Conservation (phyloP, 1,140 invertebrate genomes). For the Octopus bimaculoides region DNA sequence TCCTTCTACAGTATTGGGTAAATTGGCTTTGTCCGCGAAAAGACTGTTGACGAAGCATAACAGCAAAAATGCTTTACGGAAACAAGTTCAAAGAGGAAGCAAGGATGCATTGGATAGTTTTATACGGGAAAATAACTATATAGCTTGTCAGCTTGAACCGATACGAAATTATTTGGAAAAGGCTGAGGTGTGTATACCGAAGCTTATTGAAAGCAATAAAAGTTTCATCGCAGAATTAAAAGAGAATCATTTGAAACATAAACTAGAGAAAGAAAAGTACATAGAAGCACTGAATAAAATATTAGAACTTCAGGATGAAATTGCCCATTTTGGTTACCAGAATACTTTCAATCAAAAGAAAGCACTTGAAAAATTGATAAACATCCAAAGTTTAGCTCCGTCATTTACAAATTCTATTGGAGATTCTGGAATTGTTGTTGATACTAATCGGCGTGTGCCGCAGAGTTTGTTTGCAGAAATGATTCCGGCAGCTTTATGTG, state of each 20-base stretch:
- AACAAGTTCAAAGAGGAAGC: constrained; percentile 21
- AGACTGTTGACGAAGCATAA: neutral
- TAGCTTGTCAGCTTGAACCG: constrained; percentile 24
- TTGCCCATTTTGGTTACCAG: constrained; percentile 23
- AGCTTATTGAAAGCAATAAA: constrained; percentile 33
- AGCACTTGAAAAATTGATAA: neutral
- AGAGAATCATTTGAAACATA: constrained; percentile 17
- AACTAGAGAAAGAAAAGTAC: constrained; percentile 21
- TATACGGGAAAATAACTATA: constrained; percentile 13
- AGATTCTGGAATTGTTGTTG: constrained; percentile 12
- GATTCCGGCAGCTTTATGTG: constrained; percentile 16
- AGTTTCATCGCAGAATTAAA: constrained; percentile 34
- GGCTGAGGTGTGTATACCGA: constrained; percentile 30
- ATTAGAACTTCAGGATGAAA: constrained; percentile 17
- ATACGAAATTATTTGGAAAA: constrained; percentile 20
- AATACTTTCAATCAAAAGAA: neutral
- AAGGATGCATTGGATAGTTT: constrained; percentile 21
- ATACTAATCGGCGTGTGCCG: constrained; percentile 10
- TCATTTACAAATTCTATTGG: constrained; percentile 5
- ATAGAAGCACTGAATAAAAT: constrained; percentile 17
- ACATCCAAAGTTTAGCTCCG: neutral
- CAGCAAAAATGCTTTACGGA: neutral
- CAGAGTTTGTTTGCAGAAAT: constrained; percentile 22
- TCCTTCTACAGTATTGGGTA: neutral
- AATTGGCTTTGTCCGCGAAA: neutral